phyloP scores from a whole-genome alignment of 2,113 vertebrate species.

The Camelus dromedarius region DNA sequence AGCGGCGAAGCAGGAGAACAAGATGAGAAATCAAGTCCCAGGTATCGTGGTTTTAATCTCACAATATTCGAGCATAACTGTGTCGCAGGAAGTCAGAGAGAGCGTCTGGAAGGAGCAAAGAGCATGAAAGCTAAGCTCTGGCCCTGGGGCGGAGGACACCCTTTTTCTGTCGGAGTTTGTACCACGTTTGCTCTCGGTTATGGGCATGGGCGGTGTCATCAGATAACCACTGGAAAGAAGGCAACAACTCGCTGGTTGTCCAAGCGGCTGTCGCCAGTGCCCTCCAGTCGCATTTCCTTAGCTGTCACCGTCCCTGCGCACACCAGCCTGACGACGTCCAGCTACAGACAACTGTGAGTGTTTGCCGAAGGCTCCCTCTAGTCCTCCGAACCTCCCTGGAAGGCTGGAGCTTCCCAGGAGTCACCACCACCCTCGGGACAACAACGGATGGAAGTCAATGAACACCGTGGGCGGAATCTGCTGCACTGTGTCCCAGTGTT shows the following conservation, averaged over 20 bases:
- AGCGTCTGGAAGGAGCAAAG: background rate
- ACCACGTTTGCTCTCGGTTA: background rate
- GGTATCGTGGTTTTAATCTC: background rate
- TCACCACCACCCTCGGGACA: background rate
- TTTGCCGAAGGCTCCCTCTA: background rate
- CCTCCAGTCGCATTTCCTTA: background rate
- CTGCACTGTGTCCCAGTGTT: no score
- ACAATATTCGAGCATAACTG: background rate
- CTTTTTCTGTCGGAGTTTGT: background rate
- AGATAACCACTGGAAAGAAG: background rate
- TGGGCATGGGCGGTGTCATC: no score
- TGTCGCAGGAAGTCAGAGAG: background rate
- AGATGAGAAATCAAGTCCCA: background rate
- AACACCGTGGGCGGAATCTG: background rate
- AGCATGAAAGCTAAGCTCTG: background rate
- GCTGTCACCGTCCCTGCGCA: background rate
- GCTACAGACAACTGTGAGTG: background rate
- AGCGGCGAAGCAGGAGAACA: background rate
- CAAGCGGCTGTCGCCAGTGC: fast-evolving
- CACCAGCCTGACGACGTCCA: background rate
- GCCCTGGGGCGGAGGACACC: background rate
- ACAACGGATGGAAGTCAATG: no score
- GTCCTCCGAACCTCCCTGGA: background rate
- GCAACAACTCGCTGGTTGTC: background rate
- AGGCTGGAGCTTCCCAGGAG: no score